phyloP scores from a whole-genome alignment of 2,113 vertebrate species.

The Osmerus eperlanus region DNA sequence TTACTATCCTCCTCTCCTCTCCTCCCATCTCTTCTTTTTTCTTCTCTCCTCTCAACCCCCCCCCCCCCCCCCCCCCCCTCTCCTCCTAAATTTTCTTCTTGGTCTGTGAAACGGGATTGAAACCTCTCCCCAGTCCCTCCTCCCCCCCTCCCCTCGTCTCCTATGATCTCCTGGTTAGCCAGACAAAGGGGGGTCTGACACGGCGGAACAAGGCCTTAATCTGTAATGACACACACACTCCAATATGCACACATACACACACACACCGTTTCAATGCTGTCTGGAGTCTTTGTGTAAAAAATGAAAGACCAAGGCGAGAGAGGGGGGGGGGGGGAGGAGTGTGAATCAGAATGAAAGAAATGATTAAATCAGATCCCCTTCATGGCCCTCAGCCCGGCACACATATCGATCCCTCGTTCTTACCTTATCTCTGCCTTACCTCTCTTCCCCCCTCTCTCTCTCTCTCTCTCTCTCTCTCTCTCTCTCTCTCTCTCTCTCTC shows the following conservation, averaged over 20 bases:
- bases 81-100: not conserved
- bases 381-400: slow-evolving; percentile 46
- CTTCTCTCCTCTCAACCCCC: not conserved
- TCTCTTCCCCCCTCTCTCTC: slow-evolving; percentile 8
- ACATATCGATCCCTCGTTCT: slow-evolving; percentile 53
- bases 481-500: slow-evolving; percentile 17
- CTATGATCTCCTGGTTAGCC: slow-evolving; percentile 66
- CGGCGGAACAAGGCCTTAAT: slow-evolving; percentile 65
- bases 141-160: slow-evolving; percentile 55
- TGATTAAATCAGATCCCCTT: slow-evolving; percentile 29
- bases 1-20: not conserved
- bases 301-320: slow-evolving; percentile 41
- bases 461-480: slow-evolving; percentile 20
- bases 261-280: slow-evolving; percentile 33
- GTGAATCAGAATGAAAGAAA: slow-evolving; percentile 17
- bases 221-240: slow-evolving; percentile 52
- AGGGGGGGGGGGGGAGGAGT: slow-evolving; percentile 41
- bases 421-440: slow-evolving; percentile 28
- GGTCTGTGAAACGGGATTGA: slow-evolving; percentile 46
- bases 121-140: slow-evolving; percentile 54
- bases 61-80: not conserved
- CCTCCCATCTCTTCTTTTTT: slow-evolving; percentile 4
- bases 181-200: slow-evolving; percentile 68
- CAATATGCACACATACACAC: slow-evolving; percentile 38
- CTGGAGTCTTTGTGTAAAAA: slow-evolving; percentile 60